Base-by-base conservation (phyloP, 2,888 invertebrate genomes). In the Ferdinandea cuprea region DNA sequence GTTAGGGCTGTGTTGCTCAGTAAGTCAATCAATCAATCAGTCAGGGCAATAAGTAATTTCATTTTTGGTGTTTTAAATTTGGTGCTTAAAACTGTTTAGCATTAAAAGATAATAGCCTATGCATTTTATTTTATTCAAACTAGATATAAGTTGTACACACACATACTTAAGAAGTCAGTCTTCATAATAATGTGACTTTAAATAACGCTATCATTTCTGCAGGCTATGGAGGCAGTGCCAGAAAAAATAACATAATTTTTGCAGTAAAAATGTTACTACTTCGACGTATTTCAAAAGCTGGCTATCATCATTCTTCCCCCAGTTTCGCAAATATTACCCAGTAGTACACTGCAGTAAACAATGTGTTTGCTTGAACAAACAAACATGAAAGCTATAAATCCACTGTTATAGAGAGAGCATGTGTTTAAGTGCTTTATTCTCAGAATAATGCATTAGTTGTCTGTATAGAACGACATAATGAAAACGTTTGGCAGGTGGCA, bases 391-490 rank as follows among this genome's bases (percentile, higher is more conserved):
- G 44, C 50, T 44, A 66, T 66, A 40, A 65, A 74, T 9, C 52
- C 37, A 52, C 58, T 52, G 54, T 66, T 66, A 37, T 72, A 44
- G 44, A 13, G 65, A 65, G 78, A 78, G 72, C 72, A 72, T 78
- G 72, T 78, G 72, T 78, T 72, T 72, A 78, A 78, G 78, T 78
- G 65, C 59, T 59, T 58, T 58, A 66, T 72, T 78, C 52, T 58
- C 52, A 72, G 78, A 78, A 78, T 78, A 78, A 78, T 78, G 66
- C 78, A 78, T 78, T 72, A 78, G 68, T 77, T 69, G 58, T 72
- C 52, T 35, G 66, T 65, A 66, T 72, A 78, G 63, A 44, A 54
- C 15, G 66, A 66, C 52, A 78, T 72, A 72, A 59, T 78, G 65
- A 72, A 71, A 66, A 52, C 52, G 58, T 72, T 66, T 42, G 59